phyloP scores from a whole-genome alignment of 2,113 vertebrate species.

The Apteryx owenii region DNA sequence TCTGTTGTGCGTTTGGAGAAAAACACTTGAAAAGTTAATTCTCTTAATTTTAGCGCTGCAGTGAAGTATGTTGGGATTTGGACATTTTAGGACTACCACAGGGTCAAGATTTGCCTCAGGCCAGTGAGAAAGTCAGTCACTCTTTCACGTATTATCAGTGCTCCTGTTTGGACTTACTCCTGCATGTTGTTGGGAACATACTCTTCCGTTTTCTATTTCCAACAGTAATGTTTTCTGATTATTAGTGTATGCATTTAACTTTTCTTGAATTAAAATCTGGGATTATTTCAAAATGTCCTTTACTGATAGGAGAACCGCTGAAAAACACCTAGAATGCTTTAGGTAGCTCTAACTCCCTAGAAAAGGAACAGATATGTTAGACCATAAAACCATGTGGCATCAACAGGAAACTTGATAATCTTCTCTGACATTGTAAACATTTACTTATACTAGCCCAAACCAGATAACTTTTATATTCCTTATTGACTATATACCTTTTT shows the following conservation, averaged over 20 bases:
- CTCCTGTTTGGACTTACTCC: neutral
- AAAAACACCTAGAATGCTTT: neutral
- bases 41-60: neutral
- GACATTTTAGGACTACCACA: neutral
- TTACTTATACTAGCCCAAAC: neutral
- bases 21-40: neutral
- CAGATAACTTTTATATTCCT: neutral
- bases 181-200: neutral
- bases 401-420: neutral
- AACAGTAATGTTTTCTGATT: neutral
- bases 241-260: neutral
- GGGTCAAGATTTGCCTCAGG: neutral
- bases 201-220: neutral
- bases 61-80: neutral
- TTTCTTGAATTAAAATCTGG: neutral
- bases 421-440: neutral
- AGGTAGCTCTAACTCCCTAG: neutral
- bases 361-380: neutral
- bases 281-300: neutral
- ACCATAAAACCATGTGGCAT: neutral
- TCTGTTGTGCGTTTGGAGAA: neutral
- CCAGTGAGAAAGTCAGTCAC: neutral
- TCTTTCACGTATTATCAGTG: neutral
- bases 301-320: neutral
- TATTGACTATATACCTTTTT: neutral